These are phyloP conservation scores for Apeltes quadracus DNA, from an alignment of 2,113 vertebrate species.

Conservation along the genomic window DNA sequence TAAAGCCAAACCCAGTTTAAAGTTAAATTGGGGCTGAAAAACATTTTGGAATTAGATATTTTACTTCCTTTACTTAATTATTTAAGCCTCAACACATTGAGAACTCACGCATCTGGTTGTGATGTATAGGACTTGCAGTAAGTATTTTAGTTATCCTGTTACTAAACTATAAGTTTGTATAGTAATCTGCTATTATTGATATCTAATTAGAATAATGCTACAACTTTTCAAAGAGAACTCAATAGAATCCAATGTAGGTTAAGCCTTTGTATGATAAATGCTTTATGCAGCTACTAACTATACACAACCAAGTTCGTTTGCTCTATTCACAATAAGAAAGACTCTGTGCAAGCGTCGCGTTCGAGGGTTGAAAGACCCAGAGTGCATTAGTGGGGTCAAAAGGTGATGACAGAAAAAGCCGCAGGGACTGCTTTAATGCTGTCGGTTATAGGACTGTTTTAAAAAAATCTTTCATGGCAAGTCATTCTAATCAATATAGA, in stretches of 20 bases:
- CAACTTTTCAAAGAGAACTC: not conserved
- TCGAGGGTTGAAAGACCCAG: slow-evolving; percentile 51
- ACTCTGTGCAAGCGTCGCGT: not conserved
- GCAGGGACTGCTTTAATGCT: slow-evolving; percentile 12
- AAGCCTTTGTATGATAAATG: slow-evolving; percentile 5
- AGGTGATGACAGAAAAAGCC: slow-evolving; percentile 49
- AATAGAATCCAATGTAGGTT: slow-evolving; percentile 15
- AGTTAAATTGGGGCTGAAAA: slow-evolving; percentile 20
- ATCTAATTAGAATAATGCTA: not conserved
- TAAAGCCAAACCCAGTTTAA: slow-evolving; percentile 41
- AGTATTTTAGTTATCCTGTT: not conserved
- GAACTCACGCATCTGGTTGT: not conserved
- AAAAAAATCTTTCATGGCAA: not conserved
- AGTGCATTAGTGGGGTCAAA: slow-evolving; percentile 51
- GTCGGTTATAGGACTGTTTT: not conserved
- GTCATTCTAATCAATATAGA: not conserved
- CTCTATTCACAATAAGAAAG: slow-evolving; percentile 19
- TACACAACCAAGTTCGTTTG: slow-evolving; percentile 41
- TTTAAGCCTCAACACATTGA: not conserved
- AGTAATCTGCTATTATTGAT: not conserved
- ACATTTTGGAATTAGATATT: not conserved
- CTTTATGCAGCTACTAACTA: not conserved
- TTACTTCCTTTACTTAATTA: not conserved
- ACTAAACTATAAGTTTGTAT: not conserved
- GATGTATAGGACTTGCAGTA: not conserved